These are phyloP conservation scores for Albula goreensis DNA, from an alignment of 2,113 vertebrate species.

Conservation along the genomic window DNA sequence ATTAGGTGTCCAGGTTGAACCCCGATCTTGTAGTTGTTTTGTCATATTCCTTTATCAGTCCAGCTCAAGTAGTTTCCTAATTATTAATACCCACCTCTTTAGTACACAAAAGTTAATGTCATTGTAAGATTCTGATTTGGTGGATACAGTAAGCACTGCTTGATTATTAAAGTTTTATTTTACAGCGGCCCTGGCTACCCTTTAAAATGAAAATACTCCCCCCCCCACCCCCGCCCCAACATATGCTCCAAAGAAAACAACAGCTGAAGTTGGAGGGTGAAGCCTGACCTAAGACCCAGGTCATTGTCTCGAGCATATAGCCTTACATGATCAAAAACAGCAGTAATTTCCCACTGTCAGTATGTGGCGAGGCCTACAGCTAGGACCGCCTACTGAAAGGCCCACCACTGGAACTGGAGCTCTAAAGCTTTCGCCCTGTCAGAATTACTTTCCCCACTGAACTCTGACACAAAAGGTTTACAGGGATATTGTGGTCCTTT, in stretches of 20 bases:
- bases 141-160: too few species aligned
- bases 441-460: conserved; percentile 55
- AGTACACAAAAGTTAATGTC: too few species aligned
- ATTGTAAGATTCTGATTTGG: neutral
- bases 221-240: conserved; percentile 4
- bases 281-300: conserved; percentile 38
- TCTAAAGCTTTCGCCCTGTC: conserved; percentile 39
- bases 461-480: conserved; percentile 55
- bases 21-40: too few species aligned
- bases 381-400: conserved; percentile 28
- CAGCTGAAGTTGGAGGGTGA: conserved; percentile 54
- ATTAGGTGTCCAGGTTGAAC: too few species aligned
- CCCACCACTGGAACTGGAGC: conserved; percentile 43
- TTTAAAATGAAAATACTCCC: neutral
- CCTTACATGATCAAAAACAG: too few species aligned
- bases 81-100: too few species aligned
- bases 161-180: neutral
- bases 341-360: too few species aligned
- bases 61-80: too few species aligned
- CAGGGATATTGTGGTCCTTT: conserved; percentile 51
- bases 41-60: too few species aligned
- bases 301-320: conserved; percentile 36
- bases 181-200: neutral
- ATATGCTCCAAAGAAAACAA: conserved; percentile 54
- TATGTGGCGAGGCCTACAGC: neutral